Evolutionary conservation across 2,888 invertebrate genomes (phyloP).

Genomic region (Mycalesis mineus): DNA sequence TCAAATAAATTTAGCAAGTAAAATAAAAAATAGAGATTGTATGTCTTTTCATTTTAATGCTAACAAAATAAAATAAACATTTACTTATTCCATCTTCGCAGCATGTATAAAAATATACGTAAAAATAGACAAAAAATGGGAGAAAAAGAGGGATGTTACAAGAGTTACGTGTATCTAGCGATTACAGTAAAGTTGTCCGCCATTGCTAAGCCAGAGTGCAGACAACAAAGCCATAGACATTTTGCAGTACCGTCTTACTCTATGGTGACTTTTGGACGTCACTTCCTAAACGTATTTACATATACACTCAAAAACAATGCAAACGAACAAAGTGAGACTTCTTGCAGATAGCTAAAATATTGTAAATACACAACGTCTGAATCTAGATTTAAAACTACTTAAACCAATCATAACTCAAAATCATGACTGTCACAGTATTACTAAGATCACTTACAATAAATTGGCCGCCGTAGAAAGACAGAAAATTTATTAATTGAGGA

Average conservation of each 20-base stretch:
- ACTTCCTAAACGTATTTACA: neutral
- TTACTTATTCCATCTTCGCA: conserved; percentile 70
- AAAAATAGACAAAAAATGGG: conserved; percentile 63
- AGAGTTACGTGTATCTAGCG: conserved; percentile 44
- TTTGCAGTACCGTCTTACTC: conserved; percentile 34
- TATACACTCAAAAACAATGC: neutral
- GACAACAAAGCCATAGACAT: conserved; percentile 26
- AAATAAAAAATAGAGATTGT: conserved; percentile 67
- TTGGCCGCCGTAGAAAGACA: too few relatives aligned
- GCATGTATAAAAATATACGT: conserved; percentile 73
- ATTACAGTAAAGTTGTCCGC: conserved; percentile 26
- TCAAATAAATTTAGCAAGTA: conserved; percentile 43
- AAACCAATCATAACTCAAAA: too few relatives aligned
- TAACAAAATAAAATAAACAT: conserved; percentile 77
- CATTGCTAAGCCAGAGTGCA: conserved; percentile 12
- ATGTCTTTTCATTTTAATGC: conserved; percentile 78
- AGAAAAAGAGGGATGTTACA: conserved; percentile 38
- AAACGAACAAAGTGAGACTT: neutral
- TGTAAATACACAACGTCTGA: too few relatives aligned
- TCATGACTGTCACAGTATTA: too few relatives aligned
- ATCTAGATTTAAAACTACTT: too few relatives aligned
- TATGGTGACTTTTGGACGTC: neutral
- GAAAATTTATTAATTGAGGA: too few relatives aligned
- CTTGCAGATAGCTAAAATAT: neutral
- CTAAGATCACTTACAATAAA: too few relatives aligned